These are phyloP conservation scores for Ardeotis arabs DNA, from an alignment of 2,113 vertebrate species.

Conservation along the genomic window DNA sequence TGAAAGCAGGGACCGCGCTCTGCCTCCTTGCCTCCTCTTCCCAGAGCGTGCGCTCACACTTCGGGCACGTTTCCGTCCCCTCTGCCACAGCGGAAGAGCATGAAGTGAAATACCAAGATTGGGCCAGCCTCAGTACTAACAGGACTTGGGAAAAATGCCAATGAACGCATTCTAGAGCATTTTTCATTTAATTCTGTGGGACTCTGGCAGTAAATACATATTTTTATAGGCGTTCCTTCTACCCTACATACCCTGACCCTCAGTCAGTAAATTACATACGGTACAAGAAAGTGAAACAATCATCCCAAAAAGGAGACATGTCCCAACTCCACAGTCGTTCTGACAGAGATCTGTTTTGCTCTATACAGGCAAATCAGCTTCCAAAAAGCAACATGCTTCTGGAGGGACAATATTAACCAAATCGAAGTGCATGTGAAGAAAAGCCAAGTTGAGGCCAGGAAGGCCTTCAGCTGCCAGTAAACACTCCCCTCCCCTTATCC, in stretches of 20 bases:
- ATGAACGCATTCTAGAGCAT: background rate
- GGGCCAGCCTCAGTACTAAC: background rate
- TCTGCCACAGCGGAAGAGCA: background rate
- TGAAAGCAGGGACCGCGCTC: background rate
- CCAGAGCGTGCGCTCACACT: accelerated
- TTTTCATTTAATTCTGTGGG: background rate
- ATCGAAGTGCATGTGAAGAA: background rate
- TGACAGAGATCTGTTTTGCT: background rate
- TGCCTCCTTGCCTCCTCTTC: background rate
- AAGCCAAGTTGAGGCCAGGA: background rate
- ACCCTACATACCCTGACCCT: background rate
- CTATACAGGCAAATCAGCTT: background rate
- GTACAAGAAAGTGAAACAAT: background rate
- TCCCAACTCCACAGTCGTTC: background rate
- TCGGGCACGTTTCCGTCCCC: background rate
- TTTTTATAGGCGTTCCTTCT: background rate
- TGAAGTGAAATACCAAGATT: background rate
- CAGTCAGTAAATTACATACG: background rate
- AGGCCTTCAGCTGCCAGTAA: background rate
- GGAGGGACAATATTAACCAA: background rate
- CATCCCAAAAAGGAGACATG: background rate
- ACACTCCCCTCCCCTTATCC: background rate
- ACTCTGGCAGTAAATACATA: background rate
- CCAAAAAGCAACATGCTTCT: background rate
- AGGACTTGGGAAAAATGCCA: background rate